Percentiles rank a stretch among this genome's conserved stretches.
phyloP scores from a whole-genome alignment of 2,888 invertebrate genomes.

The Stegophylla sp. region DNA sequence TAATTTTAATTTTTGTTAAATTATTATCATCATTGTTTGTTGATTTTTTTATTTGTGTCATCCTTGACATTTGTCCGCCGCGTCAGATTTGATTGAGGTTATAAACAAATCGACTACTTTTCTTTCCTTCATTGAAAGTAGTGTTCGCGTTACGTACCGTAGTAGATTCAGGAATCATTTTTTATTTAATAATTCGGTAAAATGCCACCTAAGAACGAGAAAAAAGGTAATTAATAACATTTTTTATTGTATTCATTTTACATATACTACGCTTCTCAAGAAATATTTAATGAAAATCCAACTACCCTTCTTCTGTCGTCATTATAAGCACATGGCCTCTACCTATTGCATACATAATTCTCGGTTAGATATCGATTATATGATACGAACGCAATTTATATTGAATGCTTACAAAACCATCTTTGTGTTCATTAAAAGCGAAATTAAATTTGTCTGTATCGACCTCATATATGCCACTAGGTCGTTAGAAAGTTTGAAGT shows the following conservation, averaged over 20 bases:
- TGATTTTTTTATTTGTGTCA: not conserved
- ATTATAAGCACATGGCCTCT: slow-evolving; percentile 50
- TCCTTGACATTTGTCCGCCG: slow-evolving; percentile 38
- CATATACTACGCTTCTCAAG: not conserved
- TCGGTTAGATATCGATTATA: not conserved
- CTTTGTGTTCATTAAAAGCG: too few species aligned
- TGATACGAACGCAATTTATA: too few species aligned
- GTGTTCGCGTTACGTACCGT: slow-evolving; percentile 5
- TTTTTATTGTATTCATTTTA: not conserved
- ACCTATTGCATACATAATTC: not conserved
- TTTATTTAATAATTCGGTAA: not conserved
- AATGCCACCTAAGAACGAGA: slow-evolving; percentile 53
- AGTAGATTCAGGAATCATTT: not conserved
- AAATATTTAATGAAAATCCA: not conserved
- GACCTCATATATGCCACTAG: too few species aligned
- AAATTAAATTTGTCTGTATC: too few species aligned
- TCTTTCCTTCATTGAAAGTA: slow-evolving; percentile 27
- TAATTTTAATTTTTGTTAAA: not conserved
- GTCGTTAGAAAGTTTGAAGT: too few species aligned
- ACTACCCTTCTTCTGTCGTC: not conserved
- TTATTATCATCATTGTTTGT: not conserved
- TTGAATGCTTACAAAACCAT: too few species aligned
- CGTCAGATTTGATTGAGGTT: slow-evolving; percentile 54
- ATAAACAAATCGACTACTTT: slow-evolving; percentile 48
- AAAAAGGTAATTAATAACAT: slow-evolving; percentile 46